Evolutionary conservation across 2,888 invertebrate genomes (phyloP).

Genomic region (Pardosa pseudoannulata): DNA sequence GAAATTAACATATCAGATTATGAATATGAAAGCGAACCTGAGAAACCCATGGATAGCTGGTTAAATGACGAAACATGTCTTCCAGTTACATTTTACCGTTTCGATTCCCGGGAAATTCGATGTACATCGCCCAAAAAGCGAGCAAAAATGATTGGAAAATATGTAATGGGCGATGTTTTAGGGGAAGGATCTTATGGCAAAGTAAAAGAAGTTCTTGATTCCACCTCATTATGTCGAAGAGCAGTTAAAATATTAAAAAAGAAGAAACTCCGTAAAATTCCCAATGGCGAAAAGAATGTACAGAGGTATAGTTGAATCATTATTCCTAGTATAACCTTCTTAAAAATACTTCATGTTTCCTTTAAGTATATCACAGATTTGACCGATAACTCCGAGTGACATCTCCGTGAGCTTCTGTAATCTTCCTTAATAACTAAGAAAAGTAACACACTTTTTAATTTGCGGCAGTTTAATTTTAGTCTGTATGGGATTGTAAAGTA

Average conservation of each 20-base stretch:
- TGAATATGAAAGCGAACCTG: slow-evolving; percentile 1
- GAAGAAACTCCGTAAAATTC: slow-evolving; percentile 92
- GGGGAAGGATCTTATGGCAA: slow-evolving; percentile 99
- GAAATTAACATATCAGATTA: slow-evolving; percentile 35
- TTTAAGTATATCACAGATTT: too few relatives aligned
- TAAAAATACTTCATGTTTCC: too few relatives aligned
- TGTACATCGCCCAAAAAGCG: slow-evolving; percentile 83
- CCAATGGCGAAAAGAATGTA: slow-evolving; percentile 97
- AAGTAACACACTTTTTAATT: too few relatives aligned
- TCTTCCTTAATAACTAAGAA: too few relatives aligned
- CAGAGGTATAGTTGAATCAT: slow-evolving; percentile 81
- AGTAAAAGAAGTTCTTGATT: slow-evolving; percentile 98
- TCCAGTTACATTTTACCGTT: slow-evolving; percentile 89
- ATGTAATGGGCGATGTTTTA: slow-evolving; percentile 97
- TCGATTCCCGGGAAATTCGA: slow-evolving; percentile 95
- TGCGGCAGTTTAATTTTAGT: too few relatives aligned
- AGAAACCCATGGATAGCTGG: slow-evolving; percentile 65
- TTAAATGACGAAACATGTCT: slow-evolving; percentile 61
- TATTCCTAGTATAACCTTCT: too few relatives aligned
- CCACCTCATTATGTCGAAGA: slow-evolving; percentile 90
- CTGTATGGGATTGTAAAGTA: too few relatives aligned
- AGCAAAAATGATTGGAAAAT: slow-evolving; percentile 94
- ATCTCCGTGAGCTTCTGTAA: too few relatives aligned
- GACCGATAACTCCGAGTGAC: too few relatives aligned
- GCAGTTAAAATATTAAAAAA: slow-evolving; percentile 98